Conservation (phyloP, 2,888 invertebrate species). For the Nineta flava region DNA sequence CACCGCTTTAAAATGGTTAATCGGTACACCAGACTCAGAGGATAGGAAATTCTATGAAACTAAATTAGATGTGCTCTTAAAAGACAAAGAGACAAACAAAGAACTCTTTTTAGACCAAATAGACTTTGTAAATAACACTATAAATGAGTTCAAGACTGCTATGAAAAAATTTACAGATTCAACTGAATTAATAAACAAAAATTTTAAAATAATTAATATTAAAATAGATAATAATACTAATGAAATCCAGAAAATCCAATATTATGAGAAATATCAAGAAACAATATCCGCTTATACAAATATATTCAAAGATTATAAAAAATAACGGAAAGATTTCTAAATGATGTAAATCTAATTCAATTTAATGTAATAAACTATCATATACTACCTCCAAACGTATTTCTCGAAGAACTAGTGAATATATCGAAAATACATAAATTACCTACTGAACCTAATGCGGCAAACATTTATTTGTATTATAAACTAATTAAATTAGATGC, state of each 20-base stretch:
- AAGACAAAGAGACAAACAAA: background rate
- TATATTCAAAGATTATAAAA: background rate
- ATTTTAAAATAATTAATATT: background rate
- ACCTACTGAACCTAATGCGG: background rate
- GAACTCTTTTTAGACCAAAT: background rate
- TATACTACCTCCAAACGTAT: background rate
- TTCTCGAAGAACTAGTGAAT: background rate
- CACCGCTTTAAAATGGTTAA: background rate
- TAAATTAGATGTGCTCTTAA: background rate
- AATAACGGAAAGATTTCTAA: background rate
- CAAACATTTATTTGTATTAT: background rate
- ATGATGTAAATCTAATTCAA: background rate
- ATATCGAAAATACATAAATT: background rate
- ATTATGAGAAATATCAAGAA: too few relatives aligned
- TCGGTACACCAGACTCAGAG: background rate
- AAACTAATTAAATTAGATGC: background rate
- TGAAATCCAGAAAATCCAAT: too few relatives aligned
- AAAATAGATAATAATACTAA: background rate
- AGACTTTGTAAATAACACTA: background rate
- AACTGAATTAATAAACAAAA: background rate
- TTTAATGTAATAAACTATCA: background rate
- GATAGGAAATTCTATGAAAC: background rate
- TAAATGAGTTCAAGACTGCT: background rate
- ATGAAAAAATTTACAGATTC: background rate
- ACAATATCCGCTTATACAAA: too few relatives aligned